A percentile compares a stretch with the other conserved stretches of the same genome.
Evolutionary conservation across 2,888 invertebrate genomes (phyloP).

Genomic region (Acanthosoma haemorrhoidale): DNA sequence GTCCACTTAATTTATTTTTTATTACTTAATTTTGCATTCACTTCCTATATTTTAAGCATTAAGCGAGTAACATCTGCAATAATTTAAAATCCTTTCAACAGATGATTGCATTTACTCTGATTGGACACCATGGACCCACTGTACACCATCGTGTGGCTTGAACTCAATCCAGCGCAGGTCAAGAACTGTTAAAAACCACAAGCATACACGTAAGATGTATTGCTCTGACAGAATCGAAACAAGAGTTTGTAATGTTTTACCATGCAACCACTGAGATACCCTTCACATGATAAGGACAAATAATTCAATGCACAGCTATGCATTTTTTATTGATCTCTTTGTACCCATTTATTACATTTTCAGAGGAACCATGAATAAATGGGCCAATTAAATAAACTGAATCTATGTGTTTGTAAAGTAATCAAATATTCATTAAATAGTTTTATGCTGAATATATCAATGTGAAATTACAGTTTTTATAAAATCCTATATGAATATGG

Average conservation of each 20-base stretch:
- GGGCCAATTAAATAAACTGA: not conserved
- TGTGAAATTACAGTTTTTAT: not conserved
- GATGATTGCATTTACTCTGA: constrained; percentile 58
- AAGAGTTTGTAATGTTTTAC: constrained; percentile 36
- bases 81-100: too few relatives aligned
- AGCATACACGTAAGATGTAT: constrained; percentile 15
- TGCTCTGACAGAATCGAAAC: constrained; percentile 36
- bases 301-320: not conserved
- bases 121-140: constrained; percentile 80
- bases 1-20: too few relatives aligned
- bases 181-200: constrained; percentile 45
- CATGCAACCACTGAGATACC: constrained; percentile 24
- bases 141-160: constrained; percentile 69
- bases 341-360: not conserved
- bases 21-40: too few relatives aligned
- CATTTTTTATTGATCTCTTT: not conserved
- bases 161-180: constrained; percentile 53
- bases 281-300: not conserved
- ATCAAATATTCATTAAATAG: not conserved
- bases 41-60: too few relatives aligned
- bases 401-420: constrained; percentile 3
- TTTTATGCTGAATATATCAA: not conserved
- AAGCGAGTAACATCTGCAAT: too few relatives aligned
- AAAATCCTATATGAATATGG: not conserved
- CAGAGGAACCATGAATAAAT: not conserved